Conservation (phyloP, 2,888 invertebrate genomes). For the Leucophora obtusa region DNA sequence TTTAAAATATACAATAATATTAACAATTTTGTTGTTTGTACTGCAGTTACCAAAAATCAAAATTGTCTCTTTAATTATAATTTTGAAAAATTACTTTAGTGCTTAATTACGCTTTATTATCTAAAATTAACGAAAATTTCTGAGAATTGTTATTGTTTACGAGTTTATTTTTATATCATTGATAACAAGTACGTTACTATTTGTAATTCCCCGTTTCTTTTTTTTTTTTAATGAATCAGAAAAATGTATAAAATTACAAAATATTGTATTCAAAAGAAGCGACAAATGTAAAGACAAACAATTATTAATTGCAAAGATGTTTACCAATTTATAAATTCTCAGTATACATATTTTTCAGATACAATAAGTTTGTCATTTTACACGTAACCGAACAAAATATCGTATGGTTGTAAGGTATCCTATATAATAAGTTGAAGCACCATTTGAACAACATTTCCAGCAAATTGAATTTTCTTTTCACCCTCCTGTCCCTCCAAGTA, state of each 20-base stretch:
- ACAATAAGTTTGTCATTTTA: no score
- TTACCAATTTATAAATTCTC: not conserved
- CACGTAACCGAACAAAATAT: no score
- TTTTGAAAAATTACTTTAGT: not conserved
- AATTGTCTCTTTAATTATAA: not conserved
- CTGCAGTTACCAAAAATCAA: no score
- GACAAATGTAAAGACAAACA: not conserved
- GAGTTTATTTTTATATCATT: not conserved
- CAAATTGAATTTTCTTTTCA: no score
- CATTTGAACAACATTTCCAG: no score
- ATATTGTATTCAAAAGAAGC: not conserved
- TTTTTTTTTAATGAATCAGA: not conserved
- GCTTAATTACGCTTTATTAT: not conserved
- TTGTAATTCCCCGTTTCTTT: not conserved
- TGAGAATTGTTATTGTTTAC: not conserved
- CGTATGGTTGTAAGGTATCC: no score
- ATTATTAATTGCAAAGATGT: not conserved
- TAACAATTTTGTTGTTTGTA: no score
- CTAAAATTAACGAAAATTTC: not conserved
- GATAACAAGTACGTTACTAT: not conserved
- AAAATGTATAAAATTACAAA: not conserved
- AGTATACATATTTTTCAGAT: no score
- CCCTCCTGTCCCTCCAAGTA: no score
- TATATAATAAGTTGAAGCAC: no score
- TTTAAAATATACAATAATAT: no score